Conservation (phyloP, 53 echinoderm and acorn worm genomes). For the Holothuria scabra region DNA sequence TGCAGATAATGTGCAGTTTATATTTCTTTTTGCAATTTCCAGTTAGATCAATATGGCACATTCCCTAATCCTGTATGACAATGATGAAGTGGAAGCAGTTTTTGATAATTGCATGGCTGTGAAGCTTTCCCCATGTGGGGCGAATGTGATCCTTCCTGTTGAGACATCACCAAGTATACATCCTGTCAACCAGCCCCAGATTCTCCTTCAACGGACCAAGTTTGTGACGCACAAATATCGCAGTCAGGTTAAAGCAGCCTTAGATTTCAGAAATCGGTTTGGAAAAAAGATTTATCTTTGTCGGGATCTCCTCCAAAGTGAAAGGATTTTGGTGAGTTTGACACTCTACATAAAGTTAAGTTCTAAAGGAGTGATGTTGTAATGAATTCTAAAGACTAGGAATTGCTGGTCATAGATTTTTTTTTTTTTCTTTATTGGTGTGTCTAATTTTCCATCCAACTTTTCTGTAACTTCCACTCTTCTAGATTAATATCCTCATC, state of each 20-base stretch:
- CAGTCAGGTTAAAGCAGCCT: constrained; percentile 9
- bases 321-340: not conserved
- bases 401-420: too few relatives aligned
- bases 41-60: not conserved
- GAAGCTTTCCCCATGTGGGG: not conserved
- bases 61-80: not conserved
- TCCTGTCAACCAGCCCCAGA: not conserved
- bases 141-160: not conserved
- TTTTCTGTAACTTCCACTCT: too few relatives aligned
- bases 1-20: too few relatives aligned
- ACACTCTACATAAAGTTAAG: too few relatives aligned
- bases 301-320: not conserved
- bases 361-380: too few relatives aligned
- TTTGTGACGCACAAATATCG: not conserved
- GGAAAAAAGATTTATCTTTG: constrained; percentile 20
- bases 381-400: too few relatives aligned
- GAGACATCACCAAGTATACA: not conserved
- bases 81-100: not conserved
- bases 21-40: too few relatives aligned
- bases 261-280: constrained; percentile 29
- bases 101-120: not conserved
- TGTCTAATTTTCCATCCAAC: too few relatives aligned
- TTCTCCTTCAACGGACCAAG: not conserved
- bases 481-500: too few relatives aligned
- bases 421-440: too few relatives aligned